These are phyloP conservation scores for Ditula angustiorana DNA, from an alignment of 2,888 invertebrate genomes.

Conservation along the genomic window DNA sequence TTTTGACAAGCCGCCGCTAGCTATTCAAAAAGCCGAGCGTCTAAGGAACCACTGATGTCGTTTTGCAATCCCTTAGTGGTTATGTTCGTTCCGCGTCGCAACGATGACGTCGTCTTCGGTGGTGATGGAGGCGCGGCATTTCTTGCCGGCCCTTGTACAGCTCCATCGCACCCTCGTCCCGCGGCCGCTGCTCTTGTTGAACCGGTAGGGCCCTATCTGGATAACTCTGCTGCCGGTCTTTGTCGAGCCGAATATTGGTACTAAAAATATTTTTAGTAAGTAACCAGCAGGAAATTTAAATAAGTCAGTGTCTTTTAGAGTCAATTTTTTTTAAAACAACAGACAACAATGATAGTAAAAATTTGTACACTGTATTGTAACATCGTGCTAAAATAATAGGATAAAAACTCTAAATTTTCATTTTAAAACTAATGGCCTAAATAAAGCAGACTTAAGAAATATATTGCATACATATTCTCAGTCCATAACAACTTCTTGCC, in stretches of 20 bases:
- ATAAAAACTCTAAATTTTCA: too few species aligned
- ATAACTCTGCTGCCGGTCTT: constrained; percentile 44
- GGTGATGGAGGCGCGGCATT: constrained; percentile 54
- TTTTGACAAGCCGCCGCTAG: too few species aligned
- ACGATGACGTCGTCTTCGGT: constrained; percentile 50
- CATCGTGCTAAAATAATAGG: too few species aligned
- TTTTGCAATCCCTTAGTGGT: constrained; percentile 55
- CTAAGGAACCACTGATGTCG: too few species aligned
- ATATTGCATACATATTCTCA: too few species aligned
- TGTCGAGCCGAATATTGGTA: constrained; percentile 36
- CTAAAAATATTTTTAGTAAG: constrained; percentile 6
- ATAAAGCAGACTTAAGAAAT: too few species aligned
- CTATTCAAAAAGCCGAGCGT: too few species aligned
- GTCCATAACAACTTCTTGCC: too few species aligned
- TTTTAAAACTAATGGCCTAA: too few species aligned
- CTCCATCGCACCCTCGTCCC: constrained; percentile 11
- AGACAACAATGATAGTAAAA: too few species aligned
- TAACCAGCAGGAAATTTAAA: not conserved
- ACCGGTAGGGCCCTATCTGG: constrained; percentile 43
- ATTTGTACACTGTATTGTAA: too few species aligned
- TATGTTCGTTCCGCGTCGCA: constrained; percentile 47
- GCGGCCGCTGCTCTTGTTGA: constrained; percentile 31
- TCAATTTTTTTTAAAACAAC: not conserved
- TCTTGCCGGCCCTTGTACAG: not conserved
- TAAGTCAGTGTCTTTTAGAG: not conserved